Evolutionary conservation across 2,888 invertebrate species (phyloP).

Genomic region (Perizoma flavofasciatum): DNA sequence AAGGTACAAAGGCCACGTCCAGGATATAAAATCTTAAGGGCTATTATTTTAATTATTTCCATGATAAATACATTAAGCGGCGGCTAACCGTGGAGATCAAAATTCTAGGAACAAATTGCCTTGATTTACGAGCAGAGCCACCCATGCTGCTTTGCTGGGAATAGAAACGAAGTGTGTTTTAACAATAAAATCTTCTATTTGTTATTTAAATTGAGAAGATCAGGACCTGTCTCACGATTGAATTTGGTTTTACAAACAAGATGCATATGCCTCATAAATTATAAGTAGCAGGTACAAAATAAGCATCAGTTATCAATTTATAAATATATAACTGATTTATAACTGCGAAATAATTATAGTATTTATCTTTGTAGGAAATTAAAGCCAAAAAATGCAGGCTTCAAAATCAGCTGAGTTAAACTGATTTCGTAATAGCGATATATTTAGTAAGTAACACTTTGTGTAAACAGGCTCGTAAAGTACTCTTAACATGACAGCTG

Average conservation of each 20-base stretch:
- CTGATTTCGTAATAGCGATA: constrained; percentile 21
- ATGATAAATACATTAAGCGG: constrained; percentile 33
- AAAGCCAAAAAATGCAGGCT: neutral
- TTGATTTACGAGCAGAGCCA: constrained; percentile 70
- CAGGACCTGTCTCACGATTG: constrained; percentile 12
- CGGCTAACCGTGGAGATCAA: constrained; percentile 33
- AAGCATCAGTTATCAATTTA: no score
- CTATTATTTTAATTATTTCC: constrained; percentile 33
- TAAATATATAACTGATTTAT: no score
- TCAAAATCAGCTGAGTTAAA: constrained; percentile 14
- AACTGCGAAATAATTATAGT: neutral
- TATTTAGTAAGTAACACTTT: constrained; percentile 12
- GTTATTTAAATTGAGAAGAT: constrained; percentile 15
- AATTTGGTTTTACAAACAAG: constrained; percentile 8
- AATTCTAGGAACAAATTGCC: constrained; percentile 72
- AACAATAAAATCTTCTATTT: constrained; percentile 24
- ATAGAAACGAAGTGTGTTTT: constrained; percentile 59
- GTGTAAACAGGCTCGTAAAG: constrained; percentile 21
- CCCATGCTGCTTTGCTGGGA: constrained; percentile 66
- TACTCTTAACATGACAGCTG: constrained; percentile 27
- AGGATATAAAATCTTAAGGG: constrained; percentile 15
- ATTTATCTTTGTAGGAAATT: neutral
- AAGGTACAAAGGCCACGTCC: constrained; percentile 21
- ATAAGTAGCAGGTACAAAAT: no score
- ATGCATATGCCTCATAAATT: neutral